These are phyloP conservation scores for Drosophila barbarae DNA, from an alignment of 2,888 invertebrate species.

Conservation along the genomic window DNA sequence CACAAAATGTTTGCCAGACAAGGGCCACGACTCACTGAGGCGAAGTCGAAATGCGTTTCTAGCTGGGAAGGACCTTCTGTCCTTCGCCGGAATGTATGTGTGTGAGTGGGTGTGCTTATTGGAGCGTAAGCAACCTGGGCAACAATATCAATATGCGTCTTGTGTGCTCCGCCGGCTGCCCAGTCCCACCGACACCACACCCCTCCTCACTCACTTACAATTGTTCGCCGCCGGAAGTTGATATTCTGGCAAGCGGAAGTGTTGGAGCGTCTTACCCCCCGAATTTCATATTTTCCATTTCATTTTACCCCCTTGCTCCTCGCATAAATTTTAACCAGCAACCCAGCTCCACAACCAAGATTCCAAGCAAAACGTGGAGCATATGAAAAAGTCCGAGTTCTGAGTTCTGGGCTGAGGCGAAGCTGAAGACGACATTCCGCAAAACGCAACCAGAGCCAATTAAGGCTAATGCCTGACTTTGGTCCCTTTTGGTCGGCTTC, in stretches of 20 bases:
- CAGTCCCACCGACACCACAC: neutral
- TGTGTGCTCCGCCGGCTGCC: constrained; percentile 46
- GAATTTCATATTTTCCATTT: constrained; percentile 55
- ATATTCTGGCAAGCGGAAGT: constrained; percentile 70
- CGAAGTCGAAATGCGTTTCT: constrained; percentile 69
- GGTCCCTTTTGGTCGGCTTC: constrained; percentile 21
- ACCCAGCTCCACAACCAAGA: constrained; percentile 13
- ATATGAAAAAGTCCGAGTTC: constrained; percentile 23
- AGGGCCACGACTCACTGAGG: constrained; percentile 53
- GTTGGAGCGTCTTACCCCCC: constrained; percentile 46
- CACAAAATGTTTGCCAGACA: constrained; percentile 64
- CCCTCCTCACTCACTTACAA: constrained; percentile 45
- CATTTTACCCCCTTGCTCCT: constrained; percentile 28
- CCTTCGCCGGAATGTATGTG: neutral
- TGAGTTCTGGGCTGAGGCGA: neutral
- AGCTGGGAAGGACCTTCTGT: constrained; percentile 36
- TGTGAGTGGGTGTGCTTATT: constrained; percentile 43
- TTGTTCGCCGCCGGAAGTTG: constrained; percentile 70
- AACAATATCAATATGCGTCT: constrained; percentile 71
- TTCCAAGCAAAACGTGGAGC: constrained; percentile 27
- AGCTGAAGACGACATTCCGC: constrained; percentile 9
- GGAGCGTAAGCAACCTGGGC: constrained; percentile 62
- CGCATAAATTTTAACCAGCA: constrained; percentile 64
- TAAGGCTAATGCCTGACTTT: constrained; percentile 52
- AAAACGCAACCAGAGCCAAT: constrained; percentile 47